Evolutionary conservation across 1,140 invertebrate genomes (phyloP).

Genomic region (Drosophila orosa): DNA sequence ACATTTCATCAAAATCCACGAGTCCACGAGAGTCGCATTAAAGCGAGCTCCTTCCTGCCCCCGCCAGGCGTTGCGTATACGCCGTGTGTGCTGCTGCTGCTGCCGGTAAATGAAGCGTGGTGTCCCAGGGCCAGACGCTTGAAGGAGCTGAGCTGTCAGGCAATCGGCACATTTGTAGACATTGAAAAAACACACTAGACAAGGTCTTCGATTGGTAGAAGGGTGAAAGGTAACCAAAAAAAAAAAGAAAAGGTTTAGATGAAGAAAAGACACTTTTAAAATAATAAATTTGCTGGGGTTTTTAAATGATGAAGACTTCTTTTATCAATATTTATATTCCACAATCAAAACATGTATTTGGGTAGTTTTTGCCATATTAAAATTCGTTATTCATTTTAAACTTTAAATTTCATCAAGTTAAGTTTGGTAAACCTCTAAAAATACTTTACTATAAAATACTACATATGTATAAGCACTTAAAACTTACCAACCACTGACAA

Average conservation of each 20-base stretch:
- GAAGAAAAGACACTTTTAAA: neutral
- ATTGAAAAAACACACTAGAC: neutral
- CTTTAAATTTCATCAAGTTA: neutral
- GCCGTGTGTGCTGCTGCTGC: constrained; percentile 33
- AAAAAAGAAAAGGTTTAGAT: neutral
- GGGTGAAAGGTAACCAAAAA: neutral
- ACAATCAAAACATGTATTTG: neutral
- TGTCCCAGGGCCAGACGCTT: constrained; percentile 33
- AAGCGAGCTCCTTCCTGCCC: neutral
- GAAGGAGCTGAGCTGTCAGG: constrained; percentile 27
- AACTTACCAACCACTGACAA: neutral
- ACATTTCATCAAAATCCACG: constrained; percentile 55
- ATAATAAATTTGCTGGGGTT: neutral
- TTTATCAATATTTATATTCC: neutral
- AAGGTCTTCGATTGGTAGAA: constrained; percentile 1
- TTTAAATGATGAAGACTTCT: neutral
- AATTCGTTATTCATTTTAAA: neutral
- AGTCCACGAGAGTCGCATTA: constrained; percentile 3
- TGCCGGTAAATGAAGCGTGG: constrained; percentile 43
- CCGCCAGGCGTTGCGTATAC: constrained; percentile 36
- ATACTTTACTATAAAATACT: neutral
- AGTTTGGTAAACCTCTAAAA: neutral
- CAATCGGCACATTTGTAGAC: constrained; percentile 15
- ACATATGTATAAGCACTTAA: neutral
- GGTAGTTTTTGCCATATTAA: neutral